Percentiles rank a stretch among this genome's conserved stretches.
phyloP scores from a whole-genome alignment of 2,888 invertebrate genomes.

The Sussaba pulchella region DNA sequence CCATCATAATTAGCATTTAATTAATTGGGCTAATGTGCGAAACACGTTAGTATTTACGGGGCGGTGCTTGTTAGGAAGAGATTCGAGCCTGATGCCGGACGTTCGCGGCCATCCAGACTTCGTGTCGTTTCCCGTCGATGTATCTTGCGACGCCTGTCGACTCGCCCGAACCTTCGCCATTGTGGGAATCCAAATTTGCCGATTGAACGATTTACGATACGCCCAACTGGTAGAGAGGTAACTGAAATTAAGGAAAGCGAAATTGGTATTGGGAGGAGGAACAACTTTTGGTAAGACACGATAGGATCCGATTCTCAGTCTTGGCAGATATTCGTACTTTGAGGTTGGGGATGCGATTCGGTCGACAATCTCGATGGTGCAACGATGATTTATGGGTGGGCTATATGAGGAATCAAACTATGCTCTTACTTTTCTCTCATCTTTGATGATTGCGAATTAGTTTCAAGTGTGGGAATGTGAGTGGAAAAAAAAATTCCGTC shows the following conservation, averaged over 20 bases:
- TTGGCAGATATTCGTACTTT: conserved; percentile 16
- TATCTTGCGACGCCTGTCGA: conserved; percentile 17
- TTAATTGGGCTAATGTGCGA: conserved; percentile 81
- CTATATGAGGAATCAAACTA: neutral
- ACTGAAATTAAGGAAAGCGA: conserved; percentile 10
- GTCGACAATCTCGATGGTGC: conserved; percentile 8
- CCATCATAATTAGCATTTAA: conserved; percentile 81
- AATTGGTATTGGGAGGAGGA: conserved; percentile 14
- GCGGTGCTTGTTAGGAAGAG: conserved; percentile 56
- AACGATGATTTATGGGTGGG: neutral
- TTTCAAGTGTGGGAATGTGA: neutral
- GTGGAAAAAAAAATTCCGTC: neutral
- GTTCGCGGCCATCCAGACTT: conserved; percentile 20
- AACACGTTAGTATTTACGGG: conserved; percentile 78
- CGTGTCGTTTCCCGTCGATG: conserved; percentile 41
- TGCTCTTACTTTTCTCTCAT: neutral
- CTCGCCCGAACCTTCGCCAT: conserved; percentile 52
- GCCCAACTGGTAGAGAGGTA: conserved; percentile 8
- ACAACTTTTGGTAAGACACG: conserved; percentile 1
- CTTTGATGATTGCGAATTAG: no score
- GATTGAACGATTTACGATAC: conserved; percentile 77
- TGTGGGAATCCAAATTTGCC: conserved; percentile 69
- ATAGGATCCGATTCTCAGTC: conserved; percentile 35
- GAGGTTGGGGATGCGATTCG: conserved; percentile 19
- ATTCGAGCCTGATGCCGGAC: conserved; percentile 48